Percentiles rank a stretch among this genome's conserved stretches.
phyloP scores from a whole-genome alignment of 2,113 vertebrate species.

The Smithornis capensis region DNA sequence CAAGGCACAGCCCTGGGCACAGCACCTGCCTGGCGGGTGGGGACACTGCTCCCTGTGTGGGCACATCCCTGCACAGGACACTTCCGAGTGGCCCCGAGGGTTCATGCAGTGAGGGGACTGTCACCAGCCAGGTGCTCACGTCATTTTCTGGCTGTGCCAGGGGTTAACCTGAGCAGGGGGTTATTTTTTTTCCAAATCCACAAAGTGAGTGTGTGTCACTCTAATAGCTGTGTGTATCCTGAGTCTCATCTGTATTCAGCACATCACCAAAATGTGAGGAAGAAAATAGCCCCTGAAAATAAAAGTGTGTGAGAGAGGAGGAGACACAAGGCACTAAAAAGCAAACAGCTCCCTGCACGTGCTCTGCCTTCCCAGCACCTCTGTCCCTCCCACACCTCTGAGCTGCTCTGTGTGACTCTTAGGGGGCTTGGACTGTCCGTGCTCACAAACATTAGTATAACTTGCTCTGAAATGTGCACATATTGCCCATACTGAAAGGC shows the following conservation, averaged over 20 bases:
- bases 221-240: not conserved
- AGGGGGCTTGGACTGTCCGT: not conserved
- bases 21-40: not conserved
- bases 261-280: not conserved
- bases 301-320: constrained; percentile 5
- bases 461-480: not conserved
- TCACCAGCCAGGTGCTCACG: not conserved
- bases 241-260: constrained; percentile 46
- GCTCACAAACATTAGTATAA: not conserved
- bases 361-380: not conserved
- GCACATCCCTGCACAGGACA: accelerated
- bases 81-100: accelerated
- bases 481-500: not conserved
- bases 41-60: accelerated
- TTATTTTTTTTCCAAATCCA: not conserved
- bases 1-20: not conserved
- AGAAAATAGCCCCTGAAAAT: constrained; percentile 54
- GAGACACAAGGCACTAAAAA: not conserved
- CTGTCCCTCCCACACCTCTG: not conserved
- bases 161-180: not conserved
- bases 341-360: not conserved
- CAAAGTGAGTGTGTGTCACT: not conserved
- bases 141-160: not conserved
- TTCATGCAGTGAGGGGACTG: not conserved
- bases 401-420: not conserved